A percentile compares a stretch with the other conserved stretches of the same genome.
Conservation (phyloP, 1,140 invertebrate species). For the Papilio polyxenes region DNA sequence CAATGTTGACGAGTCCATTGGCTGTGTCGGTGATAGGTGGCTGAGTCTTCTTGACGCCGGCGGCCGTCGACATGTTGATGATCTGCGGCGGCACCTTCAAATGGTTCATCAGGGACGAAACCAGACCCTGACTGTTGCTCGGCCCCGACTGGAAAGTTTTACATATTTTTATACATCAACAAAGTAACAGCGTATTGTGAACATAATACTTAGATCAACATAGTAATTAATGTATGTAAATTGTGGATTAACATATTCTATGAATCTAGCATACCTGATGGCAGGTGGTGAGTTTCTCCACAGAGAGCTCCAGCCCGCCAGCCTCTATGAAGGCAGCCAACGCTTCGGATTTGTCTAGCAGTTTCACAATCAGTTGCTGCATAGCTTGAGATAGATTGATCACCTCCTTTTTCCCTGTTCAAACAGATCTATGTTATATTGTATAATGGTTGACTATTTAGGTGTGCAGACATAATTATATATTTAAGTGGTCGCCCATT, state of each 20-base stretch:
- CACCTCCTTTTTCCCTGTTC: slow-evolving; percentile 68
- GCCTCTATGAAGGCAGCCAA: slow-evolving; percentile 70
- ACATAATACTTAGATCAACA: too few species aligned
- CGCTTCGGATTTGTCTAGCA: slow-evolving; percentile 70
- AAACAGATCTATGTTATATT: slow-evolving; percentile 9
- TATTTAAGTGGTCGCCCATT: too few species aligned
- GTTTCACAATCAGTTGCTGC: slow-evolving; percentile 69
- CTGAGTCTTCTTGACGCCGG: slow-evolving; percentile 81
- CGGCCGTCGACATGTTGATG: slow-evolving; percentile 80
- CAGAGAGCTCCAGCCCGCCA: slow-evolving; percentile 70
- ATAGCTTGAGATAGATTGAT: slow-evolving; percentile 73
- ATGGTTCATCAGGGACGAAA: slow-evolving; percentile 78
- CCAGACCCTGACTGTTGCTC: slow-evolving; percentile 71
- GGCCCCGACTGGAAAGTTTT: slow-evolving; percentile 58
- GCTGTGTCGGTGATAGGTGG: slow-evolving; percentile 79
- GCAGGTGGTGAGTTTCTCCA: slow-evolving; percentile 77
- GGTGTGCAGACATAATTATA: too few species aligned
- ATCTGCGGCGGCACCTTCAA: slow-evolving; percentile 74
- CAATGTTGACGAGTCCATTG: slow-evolving; percentile 92
- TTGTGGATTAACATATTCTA: not conserved
- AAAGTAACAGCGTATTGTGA: too few species aligned
- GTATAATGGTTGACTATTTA: too few species aligned
- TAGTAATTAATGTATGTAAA: too few species aligned
- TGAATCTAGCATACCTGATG: slow-evolving; percentile 60
- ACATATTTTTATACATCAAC: not conserved